Percentiles rank a stretch among this genome's conserved stretches.
Conservation (phyloP, 2,888 invertebrate species). For the Temnothorax rugatulus region DNA sequence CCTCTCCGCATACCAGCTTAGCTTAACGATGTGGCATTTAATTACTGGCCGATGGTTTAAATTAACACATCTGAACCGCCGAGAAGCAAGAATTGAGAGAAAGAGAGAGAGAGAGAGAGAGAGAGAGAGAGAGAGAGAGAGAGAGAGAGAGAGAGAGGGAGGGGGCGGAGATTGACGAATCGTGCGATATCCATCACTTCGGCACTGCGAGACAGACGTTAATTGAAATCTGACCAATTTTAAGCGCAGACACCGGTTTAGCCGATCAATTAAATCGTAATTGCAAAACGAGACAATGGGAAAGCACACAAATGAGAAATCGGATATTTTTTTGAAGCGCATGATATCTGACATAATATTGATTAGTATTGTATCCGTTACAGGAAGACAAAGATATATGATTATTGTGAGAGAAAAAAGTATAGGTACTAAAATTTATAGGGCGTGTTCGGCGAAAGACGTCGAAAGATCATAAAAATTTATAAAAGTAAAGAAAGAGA, state of each 20-base stretch:
- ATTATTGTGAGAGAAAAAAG: background rate
- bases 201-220: conserved; percentile 38
- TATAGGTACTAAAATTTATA: background rate
- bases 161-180: conserved; percentile 15
- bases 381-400: background rate
- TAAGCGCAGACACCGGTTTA: conserved; percentile 60
- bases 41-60: conserved; percentile 48
- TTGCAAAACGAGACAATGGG: conserved; percentile 44
- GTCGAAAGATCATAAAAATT: background rate
- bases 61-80: conserved; percentile 37
- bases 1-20: background rate
- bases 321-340: conserved; percentile 22
- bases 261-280: conserved; percentile 64
- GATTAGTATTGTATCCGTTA: conserved; percentile 17
- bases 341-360: conserved; percentile 10
- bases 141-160: background rate
- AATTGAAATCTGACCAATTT: conserved; percentile 57
- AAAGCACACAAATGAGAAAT: conserved; percentile 28
- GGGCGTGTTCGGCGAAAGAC: background rate
- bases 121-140: background rate
- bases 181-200: conserved; percentile 29
- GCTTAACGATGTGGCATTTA: conserved; percentile 9
- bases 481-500: background rate
- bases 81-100: background rate
- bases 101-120: background rate